These are phyloP conservation scores for Lithophane semibrunnea DNA, from an alignment of 2,888 invertebrate species.

Conservation along the genomic window DNA sequence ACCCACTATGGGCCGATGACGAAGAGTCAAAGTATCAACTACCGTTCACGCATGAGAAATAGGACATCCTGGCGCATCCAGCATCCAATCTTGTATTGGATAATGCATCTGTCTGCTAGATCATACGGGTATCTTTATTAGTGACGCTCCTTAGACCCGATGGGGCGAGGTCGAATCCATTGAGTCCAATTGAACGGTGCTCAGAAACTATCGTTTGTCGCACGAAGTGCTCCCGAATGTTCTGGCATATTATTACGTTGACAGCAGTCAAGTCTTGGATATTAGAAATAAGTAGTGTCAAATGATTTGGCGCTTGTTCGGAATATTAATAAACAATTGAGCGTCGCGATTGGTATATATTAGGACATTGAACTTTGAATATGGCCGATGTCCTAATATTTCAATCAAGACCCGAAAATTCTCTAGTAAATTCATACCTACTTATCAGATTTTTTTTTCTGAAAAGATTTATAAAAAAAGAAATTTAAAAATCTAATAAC, in stretches of 20 bases:
- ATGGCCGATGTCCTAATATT: neutral
- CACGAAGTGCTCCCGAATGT: slow-evolving; percentile 52
- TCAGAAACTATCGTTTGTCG: slow-evolving; percentile 71
- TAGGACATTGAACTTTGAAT: slow-evolving; percentile 6
- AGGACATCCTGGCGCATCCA: slow-evolving; percentile 58
- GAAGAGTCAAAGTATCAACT: slow-evolving; percentile 40
- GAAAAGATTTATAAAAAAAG: neutral
- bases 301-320: slow-evolving; percentile 22
- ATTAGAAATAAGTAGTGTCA: slow-evolving; percentile 34
- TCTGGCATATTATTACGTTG: slow-evolving; percentile 57
- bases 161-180: slow-evolving; percentile 84
- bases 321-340: slow-evolving; percentile 27
- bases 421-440: neutral
- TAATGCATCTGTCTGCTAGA: slow-evolving; percentile 61
- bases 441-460: neutral
- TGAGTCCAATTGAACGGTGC: slow-evolving; percentile 81
- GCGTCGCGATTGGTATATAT: slow-evolving; percentile 5
- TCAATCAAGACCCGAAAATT: neutral
- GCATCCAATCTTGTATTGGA: slow-evolving; percentile 60
- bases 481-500: too few species aligned
- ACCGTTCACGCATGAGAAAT: slow-evolving; percentile 52
- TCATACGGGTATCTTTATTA: slow-evolving; percentile 65
- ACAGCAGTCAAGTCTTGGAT: slow-evolving; percentile 24
- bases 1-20: slow-evolving; percentile 21
- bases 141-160: slow-evolving; percentile 59